phyloP scores from a whole-genome alignment of 1,140 invertebrate genomes.

The Drosophila nasuta region DNA sequence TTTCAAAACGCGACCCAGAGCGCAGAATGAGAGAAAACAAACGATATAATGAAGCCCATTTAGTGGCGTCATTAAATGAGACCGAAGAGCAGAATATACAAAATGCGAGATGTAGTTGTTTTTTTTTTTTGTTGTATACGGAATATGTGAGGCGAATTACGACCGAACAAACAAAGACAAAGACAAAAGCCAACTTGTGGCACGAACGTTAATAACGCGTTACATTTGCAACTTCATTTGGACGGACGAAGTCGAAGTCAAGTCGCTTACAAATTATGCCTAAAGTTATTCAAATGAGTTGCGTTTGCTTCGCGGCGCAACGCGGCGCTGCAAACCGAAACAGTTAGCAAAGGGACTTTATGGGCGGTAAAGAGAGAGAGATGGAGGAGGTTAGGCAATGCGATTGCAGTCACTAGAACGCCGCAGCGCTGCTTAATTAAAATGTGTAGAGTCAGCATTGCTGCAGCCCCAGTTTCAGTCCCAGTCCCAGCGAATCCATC shows the following conservation, averaged over 20 bases:
- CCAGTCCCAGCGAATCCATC: slow-evolving; percentile 78
- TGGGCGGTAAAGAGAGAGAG: background rate
- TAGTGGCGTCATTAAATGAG: slow-evolving; percentile 82
- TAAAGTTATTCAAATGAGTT: slow-evolving; percentile 83
- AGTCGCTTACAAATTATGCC: slow-evolving; percentile 81
- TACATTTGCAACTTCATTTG: slow-evolving; percentile 82
- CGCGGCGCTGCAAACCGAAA: slow-evolving; percentile 33
- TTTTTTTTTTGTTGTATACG: background rate
- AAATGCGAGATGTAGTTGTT: slow-evolving; percentile 5
- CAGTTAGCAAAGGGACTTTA: slow-evolving; percentile 47
- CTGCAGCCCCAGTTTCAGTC: slow-evolving; percentile 29
- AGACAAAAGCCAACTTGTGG: slow-evolving; percentile 69
- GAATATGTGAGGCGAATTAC: slow-evolving; percentile 16
- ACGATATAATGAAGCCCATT: slow-evolving; percentile 81
- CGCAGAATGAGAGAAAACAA: slow-evolving; percentile 48
- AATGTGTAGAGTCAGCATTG: slow-evolving; percentile 78
- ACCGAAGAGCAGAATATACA: slow-evolving; percentile 41
- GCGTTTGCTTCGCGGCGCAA: slow-evolving; percentile 44
- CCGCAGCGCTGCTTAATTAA: slow-evolving; percentile 75
- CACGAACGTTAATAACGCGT: slow-evolving; percentile 81
- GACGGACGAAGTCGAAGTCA: slow-evolving; percentile 49
- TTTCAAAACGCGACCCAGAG: slow-evolving; percentile 60
- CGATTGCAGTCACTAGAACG: slow-evolving; percentile 78
- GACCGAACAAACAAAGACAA: slow-evolving; percentile 25
- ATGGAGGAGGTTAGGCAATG: background rate